Evolutionary conservation across 2,797 vertebrate genomes (phyloP).

Genomic region (Heteromormyrus szaboi): DNA sequence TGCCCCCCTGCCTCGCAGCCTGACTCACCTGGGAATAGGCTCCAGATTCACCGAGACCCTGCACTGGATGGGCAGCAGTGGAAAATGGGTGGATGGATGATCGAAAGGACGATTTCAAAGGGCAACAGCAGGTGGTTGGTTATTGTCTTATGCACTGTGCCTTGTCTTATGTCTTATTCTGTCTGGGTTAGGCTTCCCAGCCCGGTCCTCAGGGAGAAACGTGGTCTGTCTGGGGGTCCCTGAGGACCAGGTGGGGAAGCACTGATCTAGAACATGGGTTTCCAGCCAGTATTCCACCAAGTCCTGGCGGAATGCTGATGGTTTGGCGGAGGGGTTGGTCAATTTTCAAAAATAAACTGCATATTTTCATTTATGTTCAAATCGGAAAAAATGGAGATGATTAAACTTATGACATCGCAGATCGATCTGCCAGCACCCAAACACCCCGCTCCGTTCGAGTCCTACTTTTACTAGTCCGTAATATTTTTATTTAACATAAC

Average conservation of each 20-base stretch:
- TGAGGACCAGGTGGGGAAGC: neutral
- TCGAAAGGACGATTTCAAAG: neutral
- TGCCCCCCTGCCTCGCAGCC: neutral
- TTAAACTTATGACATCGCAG: neutral
- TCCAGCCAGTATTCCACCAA: neutral
- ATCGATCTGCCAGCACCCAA: neutral
- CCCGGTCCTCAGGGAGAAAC: neutral
- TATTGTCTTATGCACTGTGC: neutral
- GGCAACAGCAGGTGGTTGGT: neutral
- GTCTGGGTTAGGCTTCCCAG: neutral
- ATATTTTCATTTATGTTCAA: neutral
- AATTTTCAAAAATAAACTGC: neutral
- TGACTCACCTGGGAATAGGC: neutral
- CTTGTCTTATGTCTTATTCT: neutral
- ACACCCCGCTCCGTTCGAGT: neutral
- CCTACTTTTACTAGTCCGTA: neutral
- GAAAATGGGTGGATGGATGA: neutral
- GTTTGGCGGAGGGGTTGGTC: neutral
- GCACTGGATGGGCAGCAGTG: neutral
- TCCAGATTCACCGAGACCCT: neutral
- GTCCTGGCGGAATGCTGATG: neutral
- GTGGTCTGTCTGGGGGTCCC: neutral
- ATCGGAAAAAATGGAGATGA: neutral
- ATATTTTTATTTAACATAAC: neutral
- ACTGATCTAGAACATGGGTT: neutral